Conservation (phyloP, 2,113 vertebrate genomes). For the Ammodytes marinus region DNA sequence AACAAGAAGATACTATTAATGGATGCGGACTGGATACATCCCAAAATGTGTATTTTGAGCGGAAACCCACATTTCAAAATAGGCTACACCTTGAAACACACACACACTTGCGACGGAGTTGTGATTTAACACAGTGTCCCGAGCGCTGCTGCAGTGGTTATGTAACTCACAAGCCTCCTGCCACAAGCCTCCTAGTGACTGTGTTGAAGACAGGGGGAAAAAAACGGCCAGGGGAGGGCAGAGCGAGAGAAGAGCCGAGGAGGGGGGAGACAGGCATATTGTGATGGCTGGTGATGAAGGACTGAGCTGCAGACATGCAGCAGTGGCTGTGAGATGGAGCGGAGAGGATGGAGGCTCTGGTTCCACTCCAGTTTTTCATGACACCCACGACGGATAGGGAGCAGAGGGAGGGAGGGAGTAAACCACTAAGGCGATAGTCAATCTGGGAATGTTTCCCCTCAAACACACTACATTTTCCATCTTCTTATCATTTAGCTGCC, state of each 20-base stretch:
- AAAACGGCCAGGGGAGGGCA: conserved; percentile 24
- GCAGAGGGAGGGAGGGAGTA: conserved; percentile 26
- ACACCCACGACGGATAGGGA: conserved; percentile 19
- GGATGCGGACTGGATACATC: background rate
- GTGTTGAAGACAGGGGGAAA: conserved; percentile 45
- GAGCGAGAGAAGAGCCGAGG: conserved; percentile 43
- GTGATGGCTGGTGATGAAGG: conserved; percentile 63
- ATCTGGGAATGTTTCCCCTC: conserved; percentile 50
- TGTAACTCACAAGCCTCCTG: conserved; percentile 73
- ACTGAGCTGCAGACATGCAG: conserved; percentile 53
- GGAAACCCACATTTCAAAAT: conserved; percentile 11
- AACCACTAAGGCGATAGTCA: conserved; percentile 38
- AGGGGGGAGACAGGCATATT: conserved; percentile 51
- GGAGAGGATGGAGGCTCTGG: conserved; percentile 33
- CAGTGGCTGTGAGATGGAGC: conserved; percentile 48
- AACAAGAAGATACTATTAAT: background rate
- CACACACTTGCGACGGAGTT: conserved; percentile 34
- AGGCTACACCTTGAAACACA: conserved; percentile 5
- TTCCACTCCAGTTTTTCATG: conserved; percentile 56
- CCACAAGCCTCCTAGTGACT: conserved; percentile 78
- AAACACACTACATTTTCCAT: conserved; percentile 50
- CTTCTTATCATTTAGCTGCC: conserved; percentile 49
- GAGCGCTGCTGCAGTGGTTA: conserved; percentile 80
- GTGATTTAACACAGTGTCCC: conserved; percentile 64
- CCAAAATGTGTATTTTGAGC: conserved; percentile 22